Conservation (phyloP, 2,888 invertebrate species). For the Plagiodera versicolora region DNA sequence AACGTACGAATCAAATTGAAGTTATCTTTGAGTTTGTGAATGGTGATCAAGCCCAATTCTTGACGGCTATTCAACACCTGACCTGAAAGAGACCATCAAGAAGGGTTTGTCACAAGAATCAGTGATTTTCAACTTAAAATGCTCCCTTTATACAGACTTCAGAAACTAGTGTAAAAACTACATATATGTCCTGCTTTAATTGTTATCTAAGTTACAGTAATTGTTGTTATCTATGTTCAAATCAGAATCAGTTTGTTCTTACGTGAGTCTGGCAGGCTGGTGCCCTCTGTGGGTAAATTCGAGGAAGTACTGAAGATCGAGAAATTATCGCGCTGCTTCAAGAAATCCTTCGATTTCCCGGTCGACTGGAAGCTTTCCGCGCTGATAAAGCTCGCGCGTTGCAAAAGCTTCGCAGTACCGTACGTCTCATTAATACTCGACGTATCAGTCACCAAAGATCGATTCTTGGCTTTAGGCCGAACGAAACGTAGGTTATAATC, state of each 20-base stretch:
- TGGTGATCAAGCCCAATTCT: slow-evolving; percentile 27
- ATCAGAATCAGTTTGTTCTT: background rate
- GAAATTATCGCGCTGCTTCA: slow-evolving; percentile 2
- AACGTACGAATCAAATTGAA: slow-evolving; percentile 51
- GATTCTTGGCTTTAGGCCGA: slow-evolving; percentile 19
- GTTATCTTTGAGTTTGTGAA: slow-evolving; percentile 44
- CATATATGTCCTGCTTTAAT: too few species aligned
- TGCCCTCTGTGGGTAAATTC: background rate
- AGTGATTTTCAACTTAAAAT: too few species aligned
- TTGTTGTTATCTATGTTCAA: too few species aligned
- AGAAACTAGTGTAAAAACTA: too few species aligned
- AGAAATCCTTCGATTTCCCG: slow-evolving; percentile 13
- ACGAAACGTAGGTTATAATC: slow-evolving; percentile 33
- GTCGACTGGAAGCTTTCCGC: slow-evolving; percentile 16
- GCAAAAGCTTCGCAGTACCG: slow-evolving; percentile 14
- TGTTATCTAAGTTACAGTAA: too few species aligned
- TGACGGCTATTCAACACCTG: slow-evolving; percentile 1
- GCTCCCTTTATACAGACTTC: too few species aligned
- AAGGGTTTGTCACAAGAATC: too few species aligned
- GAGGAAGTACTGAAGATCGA: slow-evolving; percentile 7
- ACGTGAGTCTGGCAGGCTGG: slow-evolving; percentile 17
- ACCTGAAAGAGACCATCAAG: slow-evolving; percentile 1
- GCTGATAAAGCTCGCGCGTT: slow-evolving; percentile 16
- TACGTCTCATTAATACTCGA: slow-evolving; percentile 11
- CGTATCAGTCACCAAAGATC: slow-evolving; percentile 23